These are phyloP conservation scores for Drosophila cognata DNA, from an alignment of 2,888 invertebrate genomes.

Conservation along the genomic window DNA sequence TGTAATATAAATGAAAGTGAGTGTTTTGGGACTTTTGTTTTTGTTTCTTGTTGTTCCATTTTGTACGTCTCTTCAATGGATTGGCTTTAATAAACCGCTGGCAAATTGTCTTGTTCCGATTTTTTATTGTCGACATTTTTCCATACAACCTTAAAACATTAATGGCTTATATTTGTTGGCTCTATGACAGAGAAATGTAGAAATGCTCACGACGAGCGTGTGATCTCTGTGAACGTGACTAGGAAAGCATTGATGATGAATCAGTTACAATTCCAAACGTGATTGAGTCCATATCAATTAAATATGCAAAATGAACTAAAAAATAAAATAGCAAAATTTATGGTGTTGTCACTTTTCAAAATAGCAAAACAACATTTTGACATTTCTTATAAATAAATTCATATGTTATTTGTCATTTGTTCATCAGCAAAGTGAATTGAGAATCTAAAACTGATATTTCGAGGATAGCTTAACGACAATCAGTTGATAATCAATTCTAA, in stretches of 20 bases:
- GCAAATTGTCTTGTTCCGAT: conserved; percentile 70
- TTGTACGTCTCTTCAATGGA: conserved; percentile 53
- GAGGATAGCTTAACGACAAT: not conserved
- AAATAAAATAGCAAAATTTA: not conserved
- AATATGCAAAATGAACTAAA: conserved; percentile 4
- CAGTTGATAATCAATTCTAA: conserved; percentile 18
- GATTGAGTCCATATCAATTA: conserved; percentile 46
- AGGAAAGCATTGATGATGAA: conserved; percentile 31
- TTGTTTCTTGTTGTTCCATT: not conserved
- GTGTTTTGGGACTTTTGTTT: conserved; percentile 52
- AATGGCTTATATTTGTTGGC: conserved; percentile 42
- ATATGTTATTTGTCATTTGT: not conserved
- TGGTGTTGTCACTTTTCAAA: not conserved
- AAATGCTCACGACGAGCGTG: conserved; percentile 27
- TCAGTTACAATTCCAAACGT: conserved; percentile 45
- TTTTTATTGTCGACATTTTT: conserved; percentile 59
- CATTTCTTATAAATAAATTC: not conserved
- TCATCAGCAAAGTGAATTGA: not conserved
- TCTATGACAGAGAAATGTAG: conserved; percentile 42
- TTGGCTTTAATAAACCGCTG: conserved; percentile 70
- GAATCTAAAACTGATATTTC: not conserved
- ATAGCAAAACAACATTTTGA: not conserved
- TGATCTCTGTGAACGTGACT: conserved; percentile 59
- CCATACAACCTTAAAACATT: conserved; percentile 23
- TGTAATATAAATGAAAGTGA: conserved; percentile 82